phyloP scores from a whole-genome alignment of 2,113 vertebrate genomes.

The Microcebus griseorufus region DNA sequence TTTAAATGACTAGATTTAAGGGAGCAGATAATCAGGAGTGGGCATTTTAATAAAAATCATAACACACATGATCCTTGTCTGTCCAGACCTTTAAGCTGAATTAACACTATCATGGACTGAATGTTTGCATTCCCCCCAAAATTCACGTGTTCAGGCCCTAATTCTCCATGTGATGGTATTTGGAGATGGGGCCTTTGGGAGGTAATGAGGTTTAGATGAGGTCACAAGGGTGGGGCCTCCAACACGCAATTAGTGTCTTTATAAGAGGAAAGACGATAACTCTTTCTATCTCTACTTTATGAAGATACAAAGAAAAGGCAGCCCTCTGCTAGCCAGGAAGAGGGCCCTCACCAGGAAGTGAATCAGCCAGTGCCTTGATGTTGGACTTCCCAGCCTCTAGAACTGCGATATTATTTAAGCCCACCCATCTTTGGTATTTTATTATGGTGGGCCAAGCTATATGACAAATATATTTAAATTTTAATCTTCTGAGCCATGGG shows the following conservation, averaged over 20 bases:
- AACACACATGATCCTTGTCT: background rate
- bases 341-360: background rate
- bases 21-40: background rate
- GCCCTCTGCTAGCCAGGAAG: background rate
- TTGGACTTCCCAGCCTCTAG: background rate
- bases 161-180: background rate
- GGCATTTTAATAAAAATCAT: slow-evolving; percentile 18
- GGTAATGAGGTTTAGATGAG: background rate
- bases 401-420: background rate
- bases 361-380: background rate
- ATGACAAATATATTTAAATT: background rate
- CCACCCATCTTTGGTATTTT: background rate
- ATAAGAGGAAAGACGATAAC: background rate
- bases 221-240: background rate
- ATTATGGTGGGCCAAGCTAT: background rate
- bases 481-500: background rate
- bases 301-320: background rate
- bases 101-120: background rate
- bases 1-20: background rate
- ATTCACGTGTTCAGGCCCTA: background rate
- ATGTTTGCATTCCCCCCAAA: background rate
- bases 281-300: background rate
- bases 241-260: background rate
- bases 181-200: background rate
- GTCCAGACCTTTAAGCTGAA: background rate